Evolutionary conservation across 2,113 vertebrate species (phyloP).

Genomic region (Mesoclemmys tuberculata): DNA sequence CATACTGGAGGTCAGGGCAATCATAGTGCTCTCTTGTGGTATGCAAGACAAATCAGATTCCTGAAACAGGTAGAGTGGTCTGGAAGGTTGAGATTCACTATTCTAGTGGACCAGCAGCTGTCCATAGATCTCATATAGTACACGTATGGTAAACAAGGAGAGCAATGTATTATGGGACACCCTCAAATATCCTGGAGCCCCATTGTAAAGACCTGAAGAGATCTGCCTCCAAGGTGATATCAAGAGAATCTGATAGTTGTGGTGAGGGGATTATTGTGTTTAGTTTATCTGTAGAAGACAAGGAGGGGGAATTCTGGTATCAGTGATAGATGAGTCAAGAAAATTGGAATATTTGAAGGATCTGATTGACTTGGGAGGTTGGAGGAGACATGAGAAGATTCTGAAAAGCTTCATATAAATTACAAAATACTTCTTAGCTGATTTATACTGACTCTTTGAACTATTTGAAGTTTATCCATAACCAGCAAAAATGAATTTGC

Average conservation of each 20-base stretch:
- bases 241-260: background rate
- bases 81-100: no score
- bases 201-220: background rate
- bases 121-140: background rate
- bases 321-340: background rate
- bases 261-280: background rate
- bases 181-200: background rate
- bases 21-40: no score
- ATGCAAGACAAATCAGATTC: no score
- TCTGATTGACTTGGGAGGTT: background rate
- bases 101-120: background rate
- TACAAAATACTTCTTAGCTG: background rate
- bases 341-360: background rate
- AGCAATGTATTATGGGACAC: accelerated
- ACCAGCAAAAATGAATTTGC: background rate
- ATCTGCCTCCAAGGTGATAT: background rate
- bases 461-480: background rate
- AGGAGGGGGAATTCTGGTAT: background rate
- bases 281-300: background rate
- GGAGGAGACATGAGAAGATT: no score
- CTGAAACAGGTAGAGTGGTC: no score
- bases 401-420: background rate
- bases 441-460: background rate
- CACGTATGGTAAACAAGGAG: background rate
- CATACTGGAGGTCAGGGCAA: no score